Conservation (phyloP, 2,888 invertebrate species). For the Scrobipalpa costella region DNA sequence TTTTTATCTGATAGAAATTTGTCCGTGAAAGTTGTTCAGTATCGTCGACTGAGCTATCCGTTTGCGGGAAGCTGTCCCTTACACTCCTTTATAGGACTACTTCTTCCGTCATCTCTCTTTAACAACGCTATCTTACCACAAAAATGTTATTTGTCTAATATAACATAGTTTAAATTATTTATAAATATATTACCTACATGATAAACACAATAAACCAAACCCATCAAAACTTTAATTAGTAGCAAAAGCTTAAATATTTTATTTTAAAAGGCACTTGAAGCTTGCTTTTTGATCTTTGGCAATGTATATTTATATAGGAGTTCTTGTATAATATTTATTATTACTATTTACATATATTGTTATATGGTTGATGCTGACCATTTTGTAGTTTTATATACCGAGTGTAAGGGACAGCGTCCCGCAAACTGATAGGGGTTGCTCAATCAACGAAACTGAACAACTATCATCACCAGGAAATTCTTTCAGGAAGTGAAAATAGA, state of each 20-base stretch:
- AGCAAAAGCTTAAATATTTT: background rate
- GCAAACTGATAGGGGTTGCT: too few relatives aligned
- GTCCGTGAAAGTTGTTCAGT: too few relatives aligned
- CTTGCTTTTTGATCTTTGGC: constrained; percentile 27
- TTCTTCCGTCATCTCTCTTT: background rate
- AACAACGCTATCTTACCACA: constrained; percentile 2
- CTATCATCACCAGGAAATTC: too few relatives aligned
- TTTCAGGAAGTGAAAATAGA: too few relatives aligned
- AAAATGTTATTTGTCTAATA: background rate
- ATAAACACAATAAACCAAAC: constrained; percentile 9
- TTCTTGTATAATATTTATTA: background rate
- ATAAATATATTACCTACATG: background rate
- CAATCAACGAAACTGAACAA: too few relatives aligned
- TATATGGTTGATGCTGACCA: background rate
- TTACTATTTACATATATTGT: background rate
- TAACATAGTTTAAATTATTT: background rate
- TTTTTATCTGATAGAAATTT: too few relatives aligned
- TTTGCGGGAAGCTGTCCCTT: too few relatives aligned
- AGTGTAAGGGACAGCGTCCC: too few relatives aligned
- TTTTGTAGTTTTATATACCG: too few relatives aligned
- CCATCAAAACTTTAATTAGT: background rate
- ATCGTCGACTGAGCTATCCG: too few relatives aligned
- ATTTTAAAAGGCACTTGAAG: constrained; percentile 31
- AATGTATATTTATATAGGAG: background rate
- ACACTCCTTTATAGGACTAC: background rate